Evolutionary conservation across 92 coral and sea anemone genomes (phyloP).

Genomic region (Phymanthus crucifer): DNA sequence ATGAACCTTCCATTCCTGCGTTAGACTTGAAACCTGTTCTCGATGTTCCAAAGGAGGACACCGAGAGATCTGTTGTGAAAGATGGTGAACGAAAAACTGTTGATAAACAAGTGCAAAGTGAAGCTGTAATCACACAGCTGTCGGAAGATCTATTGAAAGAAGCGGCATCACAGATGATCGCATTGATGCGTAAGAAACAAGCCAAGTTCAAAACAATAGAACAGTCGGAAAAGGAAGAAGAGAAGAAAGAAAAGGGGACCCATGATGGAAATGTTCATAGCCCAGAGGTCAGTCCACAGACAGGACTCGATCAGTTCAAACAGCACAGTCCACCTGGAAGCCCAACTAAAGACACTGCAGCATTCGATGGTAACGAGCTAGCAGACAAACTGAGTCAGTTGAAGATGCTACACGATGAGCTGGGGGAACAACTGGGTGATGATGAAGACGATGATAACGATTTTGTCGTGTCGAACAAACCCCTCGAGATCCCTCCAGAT

Average conservation of each 20-base stretch:
- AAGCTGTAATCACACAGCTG: slow-evolving; percentile 47
- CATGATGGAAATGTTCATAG: slow-evolving; percentile 12
- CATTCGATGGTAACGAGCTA: slow-evolving; percentile 65
- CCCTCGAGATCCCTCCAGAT: slow-evolving; percentile 60
- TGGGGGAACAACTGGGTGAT: slow-evolving; percentile 40
- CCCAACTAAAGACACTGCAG: slow-evolving; percentile 62
- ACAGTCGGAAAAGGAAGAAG: slow-evolving; percentile 11
- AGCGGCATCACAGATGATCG: slow-evolving; percentile 89
- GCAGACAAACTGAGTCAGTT: slow-evolving; percentile 66
- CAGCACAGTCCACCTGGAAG: slow-evolving; percentile 80
- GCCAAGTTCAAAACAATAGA: slow-evolving; percentile 40
- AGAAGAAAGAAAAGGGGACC: slow-evolving; percentile 21
- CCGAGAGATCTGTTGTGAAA: slow-evolving; percentile 11
- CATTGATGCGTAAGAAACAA: slow-evolving; percentile 66
- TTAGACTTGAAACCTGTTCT: slow-evolving; percentile 37
- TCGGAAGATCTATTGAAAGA: slow-evolving; percentile 81
- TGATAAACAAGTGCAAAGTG: slow-evolving; percentile 23
- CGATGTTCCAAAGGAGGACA: not conserved
- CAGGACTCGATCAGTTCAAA: slow-evolving; percentile 44
- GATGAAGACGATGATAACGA: slow-evolving; percentile 66
- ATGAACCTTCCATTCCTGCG: slow-evolving; percentile 59
- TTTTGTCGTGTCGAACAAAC: slow-evolving; percentile 40
- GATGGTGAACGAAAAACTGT: slow-evolving; percentile 5
- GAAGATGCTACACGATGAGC: slow-evolving; percentile 66
- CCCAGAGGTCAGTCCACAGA: slow-evolving; percentile 34